Evolutionary conservation across 2,797 vertebrate genomes (phyloP), one percentile per base, ranked within the genome.

Genomic region (Pseudochaenichthys georgianus): DNA sequence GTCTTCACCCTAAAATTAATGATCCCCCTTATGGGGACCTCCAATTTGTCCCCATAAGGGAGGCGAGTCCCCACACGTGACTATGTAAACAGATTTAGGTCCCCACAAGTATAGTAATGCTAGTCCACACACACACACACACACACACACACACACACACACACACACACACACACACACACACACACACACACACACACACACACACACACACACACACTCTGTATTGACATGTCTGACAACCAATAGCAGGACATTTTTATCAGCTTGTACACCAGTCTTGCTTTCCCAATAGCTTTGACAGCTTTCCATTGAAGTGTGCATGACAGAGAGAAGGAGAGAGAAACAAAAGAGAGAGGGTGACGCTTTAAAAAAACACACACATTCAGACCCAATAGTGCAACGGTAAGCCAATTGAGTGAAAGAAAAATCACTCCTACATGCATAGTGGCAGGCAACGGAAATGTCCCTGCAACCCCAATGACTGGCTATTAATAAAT

Each of bases 401-500:
- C 84, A 87, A 85, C 75, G 68, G 81, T 88, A 91, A 88, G 87
- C 88, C 82, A 90, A 92, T 90, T 87, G 86, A 90, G 81, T 82
- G 82, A 87, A 89, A 92, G 93, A 93, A 89, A 92, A 92, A 91
- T 92, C 84, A 87, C 87, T 87, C 51, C 84, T 92, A 89, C 87
- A 91, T 89, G 87, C 85, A 78, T 91, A 90, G 87, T 91, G 93
- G 90, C 91, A 93, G 89, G 82, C 82, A 88, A 79, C 79, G 89
- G 90, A 91, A 91, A 90, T 93, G 87, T 91, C 84, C 86, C 84
- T 74, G 85, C 89, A 91, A 88, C 78, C 84, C 78, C 89, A 88
- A 91, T 92, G 86, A 93, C 92, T 90, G 79, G 82, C 88, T 92
- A 94, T 94, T 93, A 94, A 94, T 93, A 94, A 94, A 92, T 89